phyloP scores from a whole-genome alignment of 23 tunicate species.

The Styela clava region DNA sequence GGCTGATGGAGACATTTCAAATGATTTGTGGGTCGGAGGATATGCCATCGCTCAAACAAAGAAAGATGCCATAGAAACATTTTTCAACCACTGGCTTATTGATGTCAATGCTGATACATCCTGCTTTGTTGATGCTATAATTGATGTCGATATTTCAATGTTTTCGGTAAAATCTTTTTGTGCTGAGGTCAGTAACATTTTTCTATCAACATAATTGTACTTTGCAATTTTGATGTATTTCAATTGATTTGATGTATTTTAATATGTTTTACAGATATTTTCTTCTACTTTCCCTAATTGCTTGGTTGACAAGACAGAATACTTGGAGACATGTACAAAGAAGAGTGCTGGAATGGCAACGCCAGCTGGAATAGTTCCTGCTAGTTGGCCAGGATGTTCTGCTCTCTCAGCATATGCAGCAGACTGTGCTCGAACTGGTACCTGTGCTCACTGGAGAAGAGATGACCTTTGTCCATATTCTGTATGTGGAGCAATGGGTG shows the following conservation, averaged over 20 bases:
- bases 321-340: constrained; percentile 69
- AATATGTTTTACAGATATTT: constrained; percentile 27
- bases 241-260: no score
- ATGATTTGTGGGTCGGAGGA: constrained; percentile 90
- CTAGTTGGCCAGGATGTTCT: constrained; percentile 94
- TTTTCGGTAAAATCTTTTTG: constrained; percentile 1
- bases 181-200: background rate
- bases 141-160: constrained; percentile 5
- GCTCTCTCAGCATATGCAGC: constrained; percentile 72
- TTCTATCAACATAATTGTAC: background rate
- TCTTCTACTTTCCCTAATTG: constrained; percentile 26
- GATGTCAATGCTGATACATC: background rate
- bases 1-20: constrained; percentile 84
- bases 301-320: constrained; percentile 59
- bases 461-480: constrained; percentile 76
- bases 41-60: constrained; percentile 45
- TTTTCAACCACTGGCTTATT: constrained; percentile 86
- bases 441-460: constrained; percentile 83
- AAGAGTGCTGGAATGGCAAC: constrained; percentile 55
- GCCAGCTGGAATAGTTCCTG: constrained; percentile 39
- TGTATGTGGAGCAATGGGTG: constrained; percentile 36
- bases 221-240: no score
- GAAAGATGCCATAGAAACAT: constrained; percentile 38
- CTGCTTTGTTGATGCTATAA: constrained; percentile 65
- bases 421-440: constrained; percentile 60